These are phyloP conservation scores for Heteromormyrus szaboi DNA, from an alignment of 2,797 vertebrate genomes.

Conservation along the genomic window DNA sequence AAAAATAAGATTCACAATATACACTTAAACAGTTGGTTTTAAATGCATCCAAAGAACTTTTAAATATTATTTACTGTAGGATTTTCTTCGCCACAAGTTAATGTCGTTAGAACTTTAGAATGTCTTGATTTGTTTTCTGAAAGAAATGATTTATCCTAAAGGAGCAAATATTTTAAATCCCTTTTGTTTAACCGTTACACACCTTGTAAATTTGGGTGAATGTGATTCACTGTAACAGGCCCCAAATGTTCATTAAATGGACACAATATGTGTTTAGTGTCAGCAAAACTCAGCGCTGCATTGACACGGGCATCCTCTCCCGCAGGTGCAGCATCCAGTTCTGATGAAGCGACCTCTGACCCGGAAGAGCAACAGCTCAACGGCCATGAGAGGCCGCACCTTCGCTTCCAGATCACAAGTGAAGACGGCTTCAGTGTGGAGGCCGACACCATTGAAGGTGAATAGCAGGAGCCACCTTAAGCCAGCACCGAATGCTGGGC, in stretches of 20 bases:
- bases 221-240: background rate
- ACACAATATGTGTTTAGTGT: background rate
- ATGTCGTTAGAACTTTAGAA: background rate
- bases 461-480: constrained; percentile 8
- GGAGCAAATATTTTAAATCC: background rate
- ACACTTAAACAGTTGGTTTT: background rate
- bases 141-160: background rate
- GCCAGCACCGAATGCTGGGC: background rate
- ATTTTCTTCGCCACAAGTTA: background rate
- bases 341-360: constrained; percentile 69
- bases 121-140: background rate
- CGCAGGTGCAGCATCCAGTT: constrained; percentile 67
- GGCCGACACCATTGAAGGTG: constrained; percentile 82
- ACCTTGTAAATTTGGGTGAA: background rate
- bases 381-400: constrained; percentile 67
- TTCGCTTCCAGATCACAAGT: constrained; percentile 83
- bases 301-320: background rate
- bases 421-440: constrained; percentile 83
- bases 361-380: constrained; percentile 54
- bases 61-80: background rate
- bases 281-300: background rate
- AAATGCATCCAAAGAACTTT: background rate
- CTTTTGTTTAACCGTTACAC: background rate
- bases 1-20: background rate
- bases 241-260: background rate